These are phyloP conservation scores for Quadriops clusia DNA, from an alignment of 2,888 invertebrate genomes.

Conservation along the genomic window DNA sequence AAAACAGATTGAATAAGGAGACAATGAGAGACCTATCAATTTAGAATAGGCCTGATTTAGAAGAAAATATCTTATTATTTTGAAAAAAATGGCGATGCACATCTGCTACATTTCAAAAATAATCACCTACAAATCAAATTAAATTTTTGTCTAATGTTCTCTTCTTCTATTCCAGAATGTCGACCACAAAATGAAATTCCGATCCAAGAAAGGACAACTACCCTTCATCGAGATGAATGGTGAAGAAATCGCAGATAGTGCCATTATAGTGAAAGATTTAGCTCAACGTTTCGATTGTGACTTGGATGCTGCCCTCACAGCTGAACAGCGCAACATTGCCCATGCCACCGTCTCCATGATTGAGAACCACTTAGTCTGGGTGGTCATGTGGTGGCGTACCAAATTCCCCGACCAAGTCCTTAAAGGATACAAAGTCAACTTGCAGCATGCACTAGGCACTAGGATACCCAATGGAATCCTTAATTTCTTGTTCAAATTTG, in stretches of 20 bases:
- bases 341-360: constrained; percentile 92
- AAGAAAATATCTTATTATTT: not conserved
- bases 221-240: constrained; percentile 94
- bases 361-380: constrained; percentile 89
- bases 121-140: not conserved
- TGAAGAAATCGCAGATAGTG: constrained; percentile 85
- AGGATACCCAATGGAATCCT: constrained; percentile 78
- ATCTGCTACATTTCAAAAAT: not conserved
- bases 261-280: constrained; percentile 80
- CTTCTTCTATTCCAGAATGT: constrained; percentile 63
- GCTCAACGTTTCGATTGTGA: constrained; percentile 73
- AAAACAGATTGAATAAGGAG: too few relatives aligned
- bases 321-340: constrained; percentile 77
- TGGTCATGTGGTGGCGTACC: constrained; percentile 82
- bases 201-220: constrained; percentile 86
- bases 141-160: too few relatives aligned
- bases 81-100: not conserved
- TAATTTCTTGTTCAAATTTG: constrained; percentile 82
- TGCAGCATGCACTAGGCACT: constrained; percentile 78
- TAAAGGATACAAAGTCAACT: constrained; percentile 83
- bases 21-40: too few relatives aligned
- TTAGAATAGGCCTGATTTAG: not conserved
- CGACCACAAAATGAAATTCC: constrained; percentile 86
- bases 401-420: constrained; percentile 76
- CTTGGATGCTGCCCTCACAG: constrained; percentile 67